These are phyloP conservation scores for Zelostemma sp. DNA, from an alignment of 1,140 invertebrate species.

Conservation along the genomic window DNA sequence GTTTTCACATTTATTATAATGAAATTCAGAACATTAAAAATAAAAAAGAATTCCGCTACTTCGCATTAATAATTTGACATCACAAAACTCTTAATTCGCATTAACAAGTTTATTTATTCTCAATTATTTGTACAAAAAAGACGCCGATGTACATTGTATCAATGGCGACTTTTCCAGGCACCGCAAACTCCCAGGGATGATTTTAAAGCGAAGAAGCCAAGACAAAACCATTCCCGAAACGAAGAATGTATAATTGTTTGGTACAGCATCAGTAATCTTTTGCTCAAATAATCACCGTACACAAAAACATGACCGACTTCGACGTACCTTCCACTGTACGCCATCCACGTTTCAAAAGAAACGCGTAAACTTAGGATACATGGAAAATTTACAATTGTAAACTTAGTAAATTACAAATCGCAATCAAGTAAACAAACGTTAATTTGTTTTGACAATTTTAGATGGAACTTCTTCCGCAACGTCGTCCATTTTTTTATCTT, in stretches of 20 bases:
- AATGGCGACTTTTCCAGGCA: conserved; percentile 38
- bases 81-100: too few species aligned
- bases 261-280: conserved; percentile 76
- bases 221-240: conserved; percentile 76
- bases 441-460: conserved; percentile 36
- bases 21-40: too few species aligned
- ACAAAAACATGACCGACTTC: conserved; percentile 77
- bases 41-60: too few species aligned
- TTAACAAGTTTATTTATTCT: too few species aligned
- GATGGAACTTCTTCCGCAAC: conserved; percentile 25
- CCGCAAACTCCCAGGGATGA: conserved; percentile 59
- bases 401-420: too few species aligned
- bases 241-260: conserved; percentile 72
- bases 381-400: too few species aligned
- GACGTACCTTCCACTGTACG: conserved; percentile 70
- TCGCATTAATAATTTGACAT: too few species aligned
- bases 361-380: too few species aligned
- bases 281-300: conserved; percentile 77
- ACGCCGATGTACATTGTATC: too few species aligned
- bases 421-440: not conserved
- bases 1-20: too few species aligned
- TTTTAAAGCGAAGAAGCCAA: conserved; percentile 77
- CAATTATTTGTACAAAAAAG: too few species aligned
- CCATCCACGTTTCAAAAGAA: not conserved
- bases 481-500: conserved; percentile 45